Evolutionary conservation across 2,797 vertebrate species (phyloP).

Genomic region (Spheniscus humboldti): DNA sequence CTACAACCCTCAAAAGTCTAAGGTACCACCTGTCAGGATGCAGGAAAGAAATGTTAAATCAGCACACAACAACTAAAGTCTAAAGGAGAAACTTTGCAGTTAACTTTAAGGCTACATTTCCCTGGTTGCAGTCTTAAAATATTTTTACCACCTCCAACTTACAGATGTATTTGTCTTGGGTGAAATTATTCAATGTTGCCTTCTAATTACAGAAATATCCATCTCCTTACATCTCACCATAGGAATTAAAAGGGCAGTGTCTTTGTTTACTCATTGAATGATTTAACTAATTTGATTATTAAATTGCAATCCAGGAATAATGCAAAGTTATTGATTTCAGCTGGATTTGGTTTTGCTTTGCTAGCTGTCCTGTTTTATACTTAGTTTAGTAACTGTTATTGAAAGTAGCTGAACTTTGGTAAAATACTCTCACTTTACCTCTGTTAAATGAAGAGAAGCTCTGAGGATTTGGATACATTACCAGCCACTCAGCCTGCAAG

Average conservation of each 20-base stretch:
- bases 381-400: neutral
- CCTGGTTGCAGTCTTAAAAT: neutral
- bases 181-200: neutral
- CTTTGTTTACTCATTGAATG: neutral
- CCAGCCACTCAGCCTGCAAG: neutral
- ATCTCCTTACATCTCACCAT: neutral
- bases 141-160: neutral
- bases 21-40: neutral
- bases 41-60: neutral
- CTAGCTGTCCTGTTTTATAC: neutral
- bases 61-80: neutral
- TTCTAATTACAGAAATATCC: neutral
- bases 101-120: neutral
- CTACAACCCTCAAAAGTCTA: neutral
- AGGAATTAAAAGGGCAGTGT: neutral
- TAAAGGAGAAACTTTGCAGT: neutral
- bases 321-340: neutral
- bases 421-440: neutral
- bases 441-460: neutral
- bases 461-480: neutral
- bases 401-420: neutral
- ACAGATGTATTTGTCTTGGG: neutral
- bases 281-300: neutral
- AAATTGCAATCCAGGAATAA: neutral
- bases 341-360: neutral